A percentile compares a stretch with the other conserved stretches of the same genome.
These are phyloP conservation scores for pig (Sus scrofa) DNA, from an alignment of 2,113 vertebrate genomes.

Conservation along the genomic window T2T-Sscrofa CM000813.6:154912501-154913000, in stretches of 20 bases:
- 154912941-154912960: neutral
- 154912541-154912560: slow-evolving; percentile 14
- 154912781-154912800: neutral
- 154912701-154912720: slow-evolving; percentile 42
- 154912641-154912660: slow-evolving; percentile 51
- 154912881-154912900: neutral
- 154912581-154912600: slow-evolving; percentile 47
- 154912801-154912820: neutral
- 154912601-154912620: slow-evolving; percentile 38
- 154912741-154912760: neutral
- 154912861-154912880: neutral
- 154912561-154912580: neutral
- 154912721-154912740: neutral
- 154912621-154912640: slow-evolving; percentile 63
- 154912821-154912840: neutral
- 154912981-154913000: neutral
- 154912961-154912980: neutral
- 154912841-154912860: neutral
- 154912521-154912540: slow-evolving; percentile 52
- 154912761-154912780: neutral
- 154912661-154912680: slow-evolving; percentile 50
- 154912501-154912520: slow-evolving; percentile 54
- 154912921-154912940: neutral
- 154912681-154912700: slow-evolving; percentile 54
- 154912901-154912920: neutral